A percentile compares a stretch with the other conserved stretches of the same genome.
Evolutionary conservation across 1,140 invertebrate species (phyloP).

Genomic region (Heterodera schachtii): DNA sequence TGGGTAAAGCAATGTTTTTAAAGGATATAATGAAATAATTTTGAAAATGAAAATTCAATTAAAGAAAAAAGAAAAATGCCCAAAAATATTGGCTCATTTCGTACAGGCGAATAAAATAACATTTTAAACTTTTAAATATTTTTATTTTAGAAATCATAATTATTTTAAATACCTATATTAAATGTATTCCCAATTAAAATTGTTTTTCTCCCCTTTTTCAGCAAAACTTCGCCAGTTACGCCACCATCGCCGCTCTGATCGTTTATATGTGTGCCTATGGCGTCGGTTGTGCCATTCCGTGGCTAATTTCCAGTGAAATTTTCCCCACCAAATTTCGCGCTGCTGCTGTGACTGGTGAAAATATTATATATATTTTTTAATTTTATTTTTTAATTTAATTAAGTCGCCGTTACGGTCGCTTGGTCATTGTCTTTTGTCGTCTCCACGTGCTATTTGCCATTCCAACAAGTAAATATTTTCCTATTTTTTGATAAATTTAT

Average conservation of each 20-base stretch:
- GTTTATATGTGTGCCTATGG: conserved; percentile 64
- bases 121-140: no score
- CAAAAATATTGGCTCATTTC: no score
- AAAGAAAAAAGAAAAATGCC: no score
- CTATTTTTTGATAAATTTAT: neutral
- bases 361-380: conserved; percentile 1
- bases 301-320: conserved; percentile 62
- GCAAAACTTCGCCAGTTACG: conserved; percentile 56
- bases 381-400: conserved; percentile 49
- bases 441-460: conserved; percentile 60
- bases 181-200: neutral
- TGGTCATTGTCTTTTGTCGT: conserved; percentile 62
- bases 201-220: conserved; percentile 30
- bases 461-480: conserved; percentile 53
- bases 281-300: conserved; percentile 61
- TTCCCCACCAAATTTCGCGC: conserved; percentile 48
- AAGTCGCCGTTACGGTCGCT: conserved; percentile 59
- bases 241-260: conserved; percentile 55
- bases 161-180: no score
- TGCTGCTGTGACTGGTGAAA: conserved; percentile 16
- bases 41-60: neutral
- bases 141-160: no score
- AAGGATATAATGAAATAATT: neutral
- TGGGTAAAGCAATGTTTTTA: conserved; percentile 29
- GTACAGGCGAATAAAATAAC: no score